These are phyloP conservation scores for Campoletis sonorensis DNA, from an alignment of 1,140 invertebrate genomes.

Conservation along the genomic window DNA sequence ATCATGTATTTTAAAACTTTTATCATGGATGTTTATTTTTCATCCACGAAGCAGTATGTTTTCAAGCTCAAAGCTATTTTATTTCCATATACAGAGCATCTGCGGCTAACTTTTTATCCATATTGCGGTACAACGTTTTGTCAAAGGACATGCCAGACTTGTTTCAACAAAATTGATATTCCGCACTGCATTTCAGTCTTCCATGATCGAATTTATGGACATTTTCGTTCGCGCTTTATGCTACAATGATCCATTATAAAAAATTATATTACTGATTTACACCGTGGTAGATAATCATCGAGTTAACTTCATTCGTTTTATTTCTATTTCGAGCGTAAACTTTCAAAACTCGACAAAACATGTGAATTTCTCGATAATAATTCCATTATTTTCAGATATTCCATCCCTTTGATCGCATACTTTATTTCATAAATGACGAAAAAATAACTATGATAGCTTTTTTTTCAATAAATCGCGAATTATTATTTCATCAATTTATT, in stretches of 20 bases:
- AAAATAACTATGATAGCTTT: no score
- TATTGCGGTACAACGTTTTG: conserved; percentile 10
- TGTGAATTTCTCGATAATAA: no score
- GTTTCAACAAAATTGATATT: conserved; percentile 4
- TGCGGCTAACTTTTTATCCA: not conserved
- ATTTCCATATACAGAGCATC: not conserved
- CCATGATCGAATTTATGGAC: not conserved
- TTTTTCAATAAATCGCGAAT: no score
- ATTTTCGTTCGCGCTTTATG: not conserved
- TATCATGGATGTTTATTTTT: no score
- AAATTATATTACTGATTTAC: no score
- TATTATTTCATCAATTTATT: no score
- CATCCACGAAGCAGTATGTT: not conserved
- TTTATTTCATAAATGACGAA: no score
- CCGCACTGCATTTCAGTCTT: not conserved
- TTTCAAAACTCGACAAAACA: no score
- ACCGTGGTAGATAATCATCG: no score
- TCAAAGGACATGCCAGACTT: not conserved
- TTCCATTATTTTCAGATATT: no score
- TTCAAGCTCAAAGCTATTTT: conserved; percentile 8
- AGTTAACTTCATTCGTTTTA: not conserved
- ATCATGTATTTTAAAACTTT: no score
- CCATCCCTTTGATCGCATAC: no score
- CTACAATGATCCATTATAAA: not conserved
- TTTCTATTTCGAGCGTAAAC: not conserved